Evolutionary conservation across 2,888 invertebrate genomes (phyloP), one percentile per base, ranked within the genome.

Genomic region (Imbricaverruca yamaguchii): DNA sequence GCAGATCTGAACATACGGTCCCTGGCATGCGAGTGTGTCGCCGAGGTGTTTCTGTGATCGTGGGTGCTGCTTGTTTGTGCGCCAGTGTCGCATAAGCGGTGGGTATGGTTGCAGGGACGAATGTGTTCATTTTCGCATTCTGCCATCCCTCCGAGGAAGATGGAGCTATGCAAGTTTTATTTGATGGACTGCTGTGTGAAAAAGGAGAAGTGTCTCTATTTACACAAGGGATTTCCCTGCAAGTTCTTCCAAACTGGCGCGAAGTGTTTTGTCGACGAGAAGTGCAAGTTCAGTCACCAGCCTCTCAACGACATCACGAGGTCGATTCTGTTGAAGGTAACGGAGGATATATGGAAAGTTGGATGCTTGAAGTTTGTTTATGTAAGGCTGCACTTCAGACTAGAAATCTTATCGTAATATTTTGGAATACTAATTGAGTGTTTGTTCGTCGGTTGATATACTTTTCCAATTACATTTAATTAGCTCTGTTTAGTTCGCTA

Each of bases 201-300:
- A 89, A 92, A 95, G 85, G 96, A 96, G 85, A 94, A 95, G 88
- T 98, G 98, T 89, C 90, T 95, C 39, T 98, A 96, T 87, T 94
- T 98, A 94, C 98, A 98, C 89, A 92, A 93, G 85, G 97, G 97
- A 87, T 98, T 97, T 87, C 98, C 98, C 25, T 98, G 98, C 89
- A 97, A 97, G 90, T 97, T 93, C 89, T 97, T 93, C 88, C 97
- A 98, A 87, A 94, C 96, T 81, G 97, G 97, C 83, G 92, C 93
- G 21, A 86, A 87, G 81, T 97, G 97, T 87, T 91, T 89, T 65
- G 90, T 90, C 80, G 88, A 87, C n/a, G 93, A 93, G n/a, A 92
- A 93, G 83, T 98, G 98, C 89, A 95, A 96, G 88, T 98, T 97
- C 88, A 95, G 95, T 57, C 98, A 98, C 87, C 92, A 92, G 85